These are phyloP conservation scores for Macrotis lagotis DNA, from an alignment of 2,113 vertebrate genomes.

Conservation along the genomic window DNA sequence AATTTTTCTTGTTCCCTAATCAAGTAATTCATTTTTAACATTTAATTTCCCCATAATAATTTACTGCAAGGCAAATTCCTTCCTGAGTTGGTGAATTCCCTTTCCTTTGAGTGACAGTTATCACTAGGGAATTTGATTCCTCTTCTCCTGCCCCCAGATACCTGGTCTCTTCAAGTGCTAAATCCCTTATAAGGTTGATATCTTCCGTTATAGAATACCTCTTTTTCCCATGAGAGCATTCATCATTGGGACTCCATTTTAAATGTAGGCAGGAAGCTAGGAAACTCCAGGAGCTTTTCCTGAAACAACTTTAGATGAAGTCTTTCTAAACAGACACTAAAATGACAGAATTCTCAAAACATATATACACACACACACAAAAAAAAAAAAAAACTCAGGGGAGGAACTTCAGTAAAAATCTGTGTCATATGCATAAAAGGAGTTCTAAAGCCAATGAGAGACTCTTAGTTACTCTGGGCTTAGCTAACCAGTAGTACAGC, in stretches of 20 bases:
- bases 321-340: too few relatives aligned
- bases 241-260: not conserved
- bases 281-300: too few relatives aligned
- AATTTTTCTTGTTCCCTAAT: not conserved
- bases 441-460: too few relatives aligned
- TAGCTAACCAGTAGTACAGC: too few relatives aligned
- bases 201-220: not conserved
- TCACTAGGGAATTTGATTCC: not conserved
- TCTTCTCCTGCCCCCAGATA: not conserved
- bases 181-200: not conserved
- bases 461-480: too few relatives aligned
- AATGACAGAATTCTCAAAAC: too few relatives aligned
- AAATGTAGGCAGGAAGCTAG: too few relatives aligned
- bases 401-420: too few relatives aligned
- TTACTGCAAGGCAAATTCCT: not conserved
- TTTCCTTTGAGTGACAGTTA: not conserved
- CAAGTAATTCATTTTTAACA: not conserved
- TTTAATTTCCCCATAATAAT: not conserved
- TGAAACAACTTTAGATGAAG: too few relatives aligned
- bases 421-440: too few relatives aligned
- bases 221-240: not conserved
- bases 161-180: not conserved
- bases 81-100: not conserved
- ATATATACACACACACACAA: too few relatives aligned
- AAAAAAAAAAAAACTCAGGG: too few relatives aligned